Evolutionary conservation across 1,140 invertebrate genomes (phyloP).

Genomic region (Calephelis virginiensis): DNA sequence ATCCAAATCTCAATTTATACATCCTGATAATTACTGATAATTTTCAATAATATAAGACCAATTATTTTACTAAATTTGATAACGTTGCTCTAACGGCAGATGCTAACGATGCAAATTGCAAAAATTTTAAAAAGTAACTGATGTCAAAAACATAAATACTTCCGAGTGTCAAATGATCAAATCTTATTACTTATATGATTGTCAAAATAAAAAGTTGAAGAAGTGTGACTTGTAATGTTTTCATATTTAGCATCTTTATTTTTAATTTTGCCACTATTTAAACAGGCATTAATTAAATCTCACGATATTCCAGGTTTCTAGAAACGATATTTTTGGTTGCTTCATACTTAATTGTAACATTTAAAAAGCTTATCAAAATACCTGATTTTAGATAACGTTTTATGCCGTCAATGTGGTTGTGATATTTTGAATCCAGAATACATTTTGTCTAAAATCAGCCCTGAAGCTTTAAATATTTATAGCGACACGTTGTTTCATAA

Average conservation of each 20-base stretch:
- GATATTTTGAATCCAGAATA: conserved; percentile 51
- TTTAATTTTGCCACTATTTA: background rate
- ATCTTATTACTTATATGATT: too few relatives aligned
- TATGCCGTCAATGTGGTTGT: conserved; percentile 70
- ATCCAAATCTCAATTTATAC: too few relatives aligned
- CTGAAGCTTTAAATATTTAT: conserved; percentile 45
- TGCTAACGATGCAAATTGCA: too few relatives aligned
- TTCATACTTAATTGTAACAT: background rate
- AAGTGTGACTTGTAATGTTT: background rate
- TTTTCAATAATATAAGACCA: too few relatives aligned
- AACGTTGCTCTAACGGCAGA: too few relatives aligned
- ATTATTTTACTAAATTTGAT: too few relatives aligned
- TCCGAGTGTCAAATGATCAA: too few relatives aligned
- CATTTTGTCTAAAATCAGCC: conserved; percentile 59
- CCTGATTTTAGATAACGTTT: conserved; percentile 58
- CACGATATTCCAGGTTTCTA: background rate
- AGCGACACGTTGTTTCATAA: conserved; percentile 63
- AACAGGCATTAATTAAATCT: background rate
- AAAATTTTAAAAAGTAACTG: too few relatives aligned
- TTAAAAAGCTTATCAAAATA: background rate
- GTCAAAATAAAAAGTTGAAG: too few relatives aligned
- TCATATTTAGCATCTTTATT: background rate
- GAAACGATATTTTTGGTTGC: background rate
- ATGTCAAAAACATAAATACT: too few relatives aligned
- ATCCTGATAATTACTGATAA: too few relatives aligned